Conservation (phyloP, 1,140 invertebrate genomes). For the Maniola jurtina region DNA sequence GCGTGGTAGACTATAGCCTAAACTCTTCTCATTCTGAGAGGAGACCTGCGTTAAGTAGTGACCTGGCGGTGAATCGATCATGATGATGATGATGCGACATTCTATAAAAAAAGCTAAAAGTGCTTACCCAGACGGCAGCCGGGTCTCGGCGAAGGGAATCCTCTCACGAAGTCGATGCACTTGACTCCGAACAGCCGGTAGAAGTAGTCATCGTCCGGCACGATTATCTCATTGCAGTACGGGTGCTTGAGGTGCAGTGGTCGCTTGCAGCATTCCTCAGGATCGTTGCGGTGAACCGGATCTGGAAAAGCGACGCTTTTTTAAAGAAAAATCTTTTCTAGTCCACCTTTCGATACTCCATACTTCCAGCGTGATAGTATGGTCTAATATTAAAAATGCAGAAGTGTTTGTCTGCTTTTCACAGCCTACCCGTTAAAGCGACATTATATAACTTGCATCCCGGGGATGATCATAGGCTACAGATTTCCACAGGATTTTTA, state of each 20-base stretch:
- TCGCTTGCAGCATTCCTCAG: slow-evolving; percentile 91
- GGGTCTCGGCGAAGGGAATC: slow-evolving; percentile 89
- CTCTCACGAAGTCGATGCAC: slow-evolving; percentile 93
- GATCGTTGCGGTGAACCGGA: slow-evolving; percentile 90
- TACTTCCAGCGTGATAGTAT: background rate
- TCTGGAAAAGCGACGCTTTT: slow-evolving; percentile 75
- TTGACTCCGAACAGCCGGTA: slow-evolving; percentile 90
- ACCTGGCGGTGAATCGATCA: no score
- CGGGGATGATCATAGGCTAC: no score
- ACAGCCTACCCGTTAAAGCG: no score
- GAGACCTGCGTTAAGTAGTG: no score
- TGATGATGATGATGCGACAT: no score
- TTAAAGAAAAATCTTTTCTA: background rate
- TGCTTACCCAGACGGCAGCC: slow-evolving; percentile 87
- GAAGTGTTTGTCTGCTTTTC: no score
- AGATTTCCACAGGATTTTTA: no score
- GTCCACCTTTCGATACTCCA: no score
- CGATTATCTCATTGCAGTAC: slow-evolving; percentile 93
- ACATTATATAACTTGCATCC: background rate
- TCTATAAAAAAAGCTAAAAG: background rate
- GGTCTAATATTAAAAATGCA: no score
- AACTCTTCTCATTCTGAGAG: no score
- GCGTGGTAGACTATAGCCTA: no score
- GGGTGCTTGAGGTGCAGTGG: slow-evolving; percentile 89
- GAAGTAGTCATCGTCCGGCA: slow-evolving; percentile 95